phyloP scores from a whole-genome alignment of 2,113 vertebrate genomes.

The Cyprinodon brontotheroides region DNA sequence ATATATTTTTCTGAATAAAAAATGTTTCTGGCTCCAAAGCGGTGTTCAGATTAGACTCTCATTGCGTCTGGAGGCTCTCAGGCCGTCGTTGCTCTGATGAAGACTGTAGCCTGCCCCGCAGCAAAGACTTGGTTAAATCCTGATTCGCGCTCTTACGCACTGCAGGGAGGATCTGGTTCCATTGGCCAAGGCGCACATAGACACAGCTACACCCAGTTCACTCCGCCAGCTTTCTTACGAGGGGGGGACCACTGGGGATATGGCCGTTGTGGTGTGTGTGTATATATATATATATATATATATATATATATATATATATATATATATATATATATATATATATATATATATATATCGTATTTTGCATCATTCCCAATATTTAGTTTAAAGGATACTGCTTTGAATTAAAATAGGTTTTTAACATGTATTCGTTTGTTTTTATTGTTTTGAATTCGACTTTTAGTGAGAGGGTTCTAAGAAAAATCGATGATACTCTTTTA shows the following conservation, averaged over 20 bases:
- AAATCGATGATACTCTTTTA: slow-evolving; percentile 27
- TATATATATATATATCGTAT: too few species aligned
- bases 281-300: slow-evolving; percentile 18
- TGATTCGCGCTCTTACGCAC: slow-evolving; percentile 99
- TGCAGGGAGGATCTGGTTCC: slow-evolving; percentile 99
- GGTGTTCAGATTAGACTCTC: slow-evolving; percentile 72
- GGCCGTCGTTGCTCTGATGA: slow-evolving; percentile 81
- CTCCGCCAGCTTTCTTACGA: slow-evolving; percentile 87
- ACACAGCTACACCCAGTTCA: slow-evolving; percentile 91
- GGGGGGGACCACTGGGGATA: slow-evolving; percentile 68
- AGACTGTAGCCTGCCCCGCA: slow-evolving; percentile 93
- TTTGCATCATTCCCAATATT: too few species aligned
- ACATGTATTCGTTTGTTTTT: neutral
- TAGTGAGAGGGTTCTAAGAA: slow-evolving; percentile 4
- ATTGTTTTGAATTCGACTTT: neutral
- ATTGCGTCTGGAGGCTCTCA: slow-evolving; percentile 71
- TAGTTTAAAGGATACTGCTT: too few species aligned
- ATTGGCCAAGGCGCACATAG: slow-evolving; percentile 93
- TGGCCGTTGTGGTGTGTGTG: slow-evolving; percentile 62
- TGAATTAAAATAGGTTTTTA: too few species aligned
- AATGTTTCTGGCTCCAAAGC: slow-evolving; percentile 64
- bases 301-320: too few species aligned
- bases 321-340: too few species aligned
- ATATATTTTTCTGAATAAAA: neutral
- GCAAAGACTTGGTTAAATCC: slow-evolving; percentile 99